Percentiles rank a stretch among this genome's conserved stretches.
Evolutionary conservation across 2,888 invertebrate genomes (phyloP).

Genomic region (Blastobasis lacticolella): DNA sequence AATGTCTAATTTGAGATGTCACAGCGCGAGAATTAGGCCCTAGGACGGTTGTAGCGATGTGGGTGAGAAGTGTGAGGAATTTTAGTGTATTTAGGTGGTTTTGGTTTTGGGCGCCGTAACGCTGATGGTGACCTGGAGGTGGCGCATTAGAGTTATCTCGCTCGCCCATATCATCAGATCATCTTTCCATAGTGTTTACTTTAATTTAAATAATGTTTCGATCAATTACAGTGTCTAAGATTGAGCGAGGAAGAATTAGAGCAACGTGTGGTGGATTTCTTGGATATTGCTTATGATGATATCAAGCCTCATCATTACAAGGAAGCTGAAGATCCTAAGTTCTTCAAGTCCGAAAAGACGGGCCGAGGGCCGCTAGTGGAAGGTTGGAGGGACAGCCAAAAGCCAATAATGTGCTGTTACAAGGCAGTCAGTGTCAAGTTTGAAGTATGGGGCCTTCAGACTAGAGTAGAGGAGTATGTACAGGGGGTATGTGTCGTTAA

Average conservation of each 20-base stretch:
- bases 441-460: slow-evolving; percentile 95
- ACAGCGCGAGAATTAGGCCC: no score
- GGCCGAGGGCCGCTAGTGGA: slow-evolving; percentile 88
- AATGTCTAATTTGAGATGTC: no score
- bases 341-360: slow-evolving; percentile 87
- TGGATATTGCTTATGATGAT: slow-evolving; percentile 93
- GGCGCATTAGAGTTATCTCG: no score
- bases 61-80: no score
- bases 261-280: slow-evolving; percentile 81
- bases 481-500: slow-evolving; percentile 77
- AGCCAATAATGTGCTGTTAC: slow-evolving; percentile 95
- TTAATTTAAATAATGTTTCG: background rate
- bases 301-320: slow-evolving; percentile 91
- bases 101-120: no score
- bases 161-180: background rate
- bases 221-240: slow-evolving; percentile 79
- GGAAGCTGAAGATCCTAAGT: slow-evolving; percentile 89
- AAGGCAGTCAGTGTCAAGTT: slow-evolving; percentile 90
- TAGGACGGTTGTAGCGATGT: no score
- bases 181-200: background rate
- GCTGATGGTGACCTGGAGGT: no score
- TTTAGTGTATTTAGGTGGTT: no score
- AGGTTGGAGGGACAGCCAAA: slow-evolving; percentile 83
- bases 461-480: slow-evolving; percentile 89
- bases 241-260: slow-evolving; percentile 82